These are phyloP conservation scores for Oreochromis tanganicae DNA, from an alignment of 2,113 vertebrate species.

Conservation along the genomic window DNA sequence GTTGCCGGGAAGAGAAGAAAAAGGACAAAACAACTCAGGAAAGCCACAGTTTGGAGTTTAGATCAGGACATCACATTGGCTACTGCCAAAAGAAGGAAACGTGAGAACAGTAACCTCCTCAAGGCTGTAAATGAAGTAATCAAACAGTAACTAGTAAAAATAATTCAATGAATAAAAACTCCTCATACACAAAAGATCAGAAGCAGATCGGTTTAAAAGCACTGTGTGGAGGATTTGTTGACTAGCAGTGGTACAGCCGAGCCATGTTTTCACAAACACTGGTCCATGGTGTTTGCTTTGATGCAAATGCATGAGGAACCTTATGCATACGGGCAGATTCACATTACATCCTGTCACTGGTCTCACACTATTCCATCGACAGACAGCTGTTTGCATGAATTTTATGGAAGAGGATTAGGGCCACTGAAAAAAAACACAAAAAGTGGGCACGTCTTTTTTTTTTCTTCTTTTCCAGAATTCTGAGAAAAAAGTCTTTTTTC, in stretches of 20 bases:
- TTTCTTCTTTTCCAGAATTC: neutral
- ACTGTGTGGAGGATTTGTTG: neutral
- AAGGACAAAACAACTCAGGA: constrained; percentile 37
- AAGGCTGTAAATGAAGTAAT: neutral
- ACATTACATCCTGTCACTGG: neutral
- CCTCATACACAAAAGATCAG: neutral
- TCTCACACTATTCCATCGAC: neutral
- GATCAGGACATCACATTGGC: constrained; percentile 14
- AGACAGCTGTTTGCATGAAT: neutral
- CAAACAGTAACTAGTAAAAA: neutral
- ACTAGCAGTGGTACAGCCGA: neutral
- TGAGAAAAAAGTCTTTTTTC: neutral
- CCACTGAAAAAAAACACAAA: neutral
- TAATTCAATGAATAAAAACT: neutral
- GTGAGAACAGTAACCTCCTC: constrained; percentile 39
- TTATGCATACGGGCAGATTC: neutral
- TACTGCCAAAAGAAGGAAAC: neutral
- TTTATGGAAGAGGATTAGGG: neutral
- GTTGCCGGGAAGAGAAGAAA: constrained; percentile 18
- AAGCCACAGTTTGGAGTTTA: constrained; percentile 38
- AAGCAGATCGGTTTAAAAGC: neutral
- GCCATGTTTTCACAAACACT: neutral
- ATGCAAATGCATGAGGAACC: neutral
- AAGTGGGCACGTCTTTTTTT: neutral
- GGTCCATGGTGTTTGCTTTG: neutral